Evolutionary conservation across 1,140 invertebrate genomes (phyloP).

Genomic region (Leptestheria dahalacensis): DNA sequence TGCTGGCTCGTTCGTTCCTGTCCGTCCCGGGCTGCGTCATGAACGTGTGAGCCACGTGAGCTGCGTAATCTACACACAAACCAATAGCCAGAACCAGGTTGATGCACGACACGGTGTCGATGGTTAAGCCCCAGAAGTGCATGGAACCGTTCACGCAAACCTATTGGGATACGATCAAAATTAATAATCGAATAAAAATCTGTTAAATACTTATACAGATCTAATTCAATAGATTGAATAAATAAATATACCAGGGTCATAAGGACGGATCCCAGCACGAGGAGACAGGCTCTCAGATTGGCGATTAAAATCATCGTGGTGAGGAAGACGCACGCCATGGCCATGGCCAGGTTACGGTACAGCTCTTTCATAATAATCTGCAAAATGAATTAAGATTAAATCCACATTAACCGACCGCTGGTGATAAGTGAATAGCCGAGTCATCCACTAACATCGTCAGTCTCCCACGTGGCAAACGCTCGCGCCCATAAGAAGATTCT

Average conservation of each 20-base stretch:
- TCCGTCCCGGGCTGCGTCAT: conserved; percentile 37
- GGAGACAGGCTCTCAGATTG: conserved; percentile 57
- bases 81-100: conserved; percentile 68
- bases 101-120: conserved; percentile 74
- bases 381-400: conserved; percentile 17
- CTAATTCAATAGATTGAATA: neutral
- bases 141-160: conserved; percentile 64
- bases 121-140: conserved; percentile 64
- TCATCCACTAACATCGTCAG: conserved; percentile 42
- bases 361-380: conserved; percentile 54
- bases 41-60: conserved; percentile 74
- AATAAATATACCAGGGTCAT: conserved; percentile 43
- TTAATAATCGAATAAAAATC: neutral
- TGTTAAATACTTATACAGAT: neutral
- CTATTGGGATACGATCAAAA: conserved; percentile 20
- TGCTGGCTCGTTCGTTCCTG: conserved; percentile 42
- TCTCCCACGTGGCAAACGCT: conserved; percentile 55
- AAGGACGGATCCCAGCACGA: conserved; percentile 59
- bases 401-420: neutral
- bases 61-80: conserved; percentile 74
- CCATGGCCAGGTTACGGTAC: conserved; percentile 59
- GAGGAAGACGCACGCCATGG: conserved; percentile 60
- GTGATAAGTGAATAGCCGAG: neutral
- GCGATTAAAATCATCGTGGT: conserved; percentile 64
- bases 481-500: conserved; percentile 49